Percentiles rank a stretch among this genome's conserved stretches.
phyloP scores from a whole-genome alignment of 1,140 invertebrate genomes.

The Olivierus martensii region DNA sequence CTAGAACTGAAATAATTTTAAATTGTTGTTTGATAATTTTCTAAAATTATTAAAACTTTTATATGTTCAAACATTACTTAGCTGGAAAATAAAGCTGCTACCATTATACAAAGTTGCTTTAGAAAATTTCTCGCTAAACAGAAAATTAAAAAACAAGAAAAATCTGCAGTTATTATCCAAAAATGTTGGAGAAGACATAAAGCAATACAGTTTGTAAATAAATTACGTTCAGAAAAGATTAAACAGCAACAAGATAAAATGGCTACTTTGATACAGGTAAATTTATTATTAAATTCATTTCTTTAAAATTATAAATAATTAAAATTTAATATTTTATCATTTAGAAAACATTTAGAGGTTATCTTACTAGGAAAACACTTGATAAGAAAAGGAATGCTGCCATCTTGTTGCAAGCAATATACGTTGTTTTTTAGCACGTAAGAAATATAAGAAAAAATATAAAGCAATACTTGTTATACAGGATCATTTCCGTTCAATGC shows the following conservation, averaged over 20 bases:
- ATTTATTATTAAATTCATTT: background rate
- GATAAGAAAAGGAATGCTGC: background rate
- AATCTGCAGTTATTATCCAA: constrained; percentile 8
- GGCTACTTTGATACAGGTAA: constrained; percentile 10
- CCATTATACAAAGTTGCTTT: constrained; percentile 23
- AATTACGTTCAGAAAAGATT: background rate
- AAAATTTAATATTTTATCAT: background rate
- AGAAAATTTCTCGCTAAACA: constrained; percentile 1
- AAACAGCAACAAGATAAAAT: background rate
- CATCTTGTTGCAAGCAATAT: background rate
- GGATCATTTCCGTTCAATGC: too few relatives aligned
- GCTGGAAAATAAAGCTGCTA: constrained; percentile 22
- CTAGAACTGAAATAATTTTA: background rate
- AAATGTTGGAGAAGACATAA: background rate
- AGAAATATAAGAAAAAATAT: too few relatives aligned
- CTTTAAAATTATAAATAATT: background rate
- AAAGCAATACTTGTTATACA: too few relatives aligned
- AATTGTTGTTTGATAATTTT: background rate
- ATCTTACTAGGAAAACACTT: background rate
- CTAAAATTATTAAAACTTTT: too few relatives aligned
- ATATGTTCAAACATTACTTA: too few relatives aligned
- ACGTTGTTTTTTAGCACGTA: too few relatives aligned
- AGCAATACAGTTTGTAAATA: background rate
- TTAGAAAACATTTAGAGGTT: constrained; percentile 1
- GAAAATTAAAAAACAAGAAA: background rate